Conservation (phyloP, 2,797 vertebrate species). For the Gadopsis bispinosus region DNA sequence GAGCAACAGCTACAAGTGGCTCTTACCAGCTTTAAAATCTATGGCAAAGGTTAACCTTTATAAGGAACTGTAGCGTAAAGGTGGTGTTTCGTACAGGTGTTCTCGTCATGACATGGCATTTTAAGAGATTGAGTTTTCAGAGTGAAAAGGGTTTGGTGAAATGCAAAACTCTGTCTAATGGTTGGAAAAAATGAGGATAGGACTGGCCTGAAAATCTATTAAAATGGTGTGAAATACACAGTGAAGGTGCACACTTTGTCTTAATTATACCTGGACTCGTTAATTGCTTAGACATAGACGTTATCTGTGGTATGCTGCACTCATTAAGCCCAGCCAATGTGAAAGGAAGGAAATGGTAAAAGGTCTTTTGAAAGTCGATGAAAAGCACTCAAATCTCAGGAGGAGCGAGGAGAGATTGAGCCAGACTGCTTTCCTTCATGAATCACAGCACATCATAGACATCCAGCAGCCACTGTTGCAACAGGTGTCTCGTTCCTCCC, state of each 20-base stretch:
- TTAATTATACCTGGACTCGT: conserved; percentile 39
- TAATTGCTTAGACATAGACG: neutral
- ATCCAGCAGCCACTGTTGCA: conserved; percentile 54
- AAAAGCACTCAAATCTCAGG: conserved; percentile 59
- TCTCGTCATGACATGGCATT: conserved; percentile 12
- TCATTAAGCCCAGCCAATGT: neutral
- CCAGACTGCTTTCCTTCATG: conserved; percentile 46
- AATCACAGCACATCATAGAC: conserved; percentile 67
- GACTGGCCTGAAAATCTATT: neutral
- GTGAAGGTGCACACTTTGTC: conserved; percentile 1
- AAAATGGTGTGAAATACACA: conserved; percentile 6
- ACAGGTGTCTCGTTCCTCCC: conserved; percentile 68
- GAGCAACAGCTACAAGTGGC: conserved; percentile 27
- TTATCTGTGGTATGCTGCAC: conserved; percentile 28
- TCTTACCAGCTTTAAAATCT: conserved; percentile 31
- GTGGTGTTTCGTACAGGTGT: conserved; percentile 3
- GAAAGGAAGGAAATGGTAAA: conserved; percentile 35
- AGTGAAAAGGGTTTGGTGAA: neutral
- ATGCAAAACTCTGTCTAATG: neutral
- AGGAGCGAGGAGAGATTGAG: conserved; percentile 42
- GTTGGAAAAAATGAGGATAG: neutral
- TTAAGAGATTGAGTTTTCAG: conserved; percentile 1
- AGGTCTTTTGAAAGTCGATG: conserved; percentile 65
- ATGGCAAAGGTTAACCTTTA: conserved; percentile 19
- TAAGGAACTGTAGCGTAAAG: conserved; percentile 4